Evolutionary conservation across 2,113 vertebrate genomes (phyloP).

Genomic region (Myiopsitta monachus): DNA sequence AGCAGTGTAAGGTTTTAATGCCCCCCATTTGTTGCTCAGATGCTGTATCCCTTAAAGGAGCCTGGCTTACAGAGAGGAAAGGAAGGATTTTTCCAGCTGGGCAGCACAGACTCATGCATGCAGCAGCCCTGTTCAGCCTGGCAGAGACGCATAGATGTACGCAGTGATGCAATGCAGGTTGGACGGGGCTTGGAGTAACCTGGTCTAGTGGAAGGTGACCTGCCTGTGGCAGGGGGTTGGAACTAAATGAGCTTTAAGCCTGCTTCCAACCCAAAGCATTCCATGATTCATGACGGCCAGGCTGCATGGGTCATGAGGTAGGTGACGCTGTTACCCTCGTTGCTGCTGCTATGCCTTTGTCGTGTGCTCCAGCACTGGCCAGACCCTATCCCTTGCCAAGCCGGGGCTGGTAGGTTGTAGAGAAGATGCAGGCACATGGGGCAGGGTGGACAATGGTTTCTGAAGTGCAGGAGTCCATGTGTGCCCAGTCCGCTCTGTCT

Average conservation of each 20-base stretch:
- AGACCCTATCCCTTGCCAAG: accelerated
- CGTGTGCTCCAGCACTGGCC: accelerated
- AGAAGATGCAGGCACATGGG: accelerated
- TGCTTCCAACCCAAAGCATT: neutral
- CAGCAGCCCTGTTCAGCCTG: neutral
- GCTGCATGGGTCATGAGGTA: accelerated
- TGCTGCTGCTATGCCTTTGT: accelerated
- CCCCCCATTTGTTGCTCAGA: neutral
- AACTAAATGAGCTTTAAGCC: neutral
- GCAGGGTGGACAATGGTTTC: too few species aligned
- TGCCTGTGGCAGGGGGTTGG: neutral
- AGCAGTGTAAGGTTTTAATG: neutral
- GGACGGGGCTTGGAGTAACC: neutral
- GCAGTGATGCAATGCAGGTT: accelerated
- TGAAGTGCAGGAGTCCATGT: accelerated
- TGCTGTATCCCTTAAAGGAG: neutral
- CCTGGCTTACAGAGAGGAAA: too few species aligned
- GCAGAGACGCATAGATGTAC: accelerated
- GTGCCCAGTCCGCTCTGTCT: accelerated
- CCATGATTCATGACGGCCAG: neutral
- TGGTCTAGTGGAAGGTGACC: too few species aligned
- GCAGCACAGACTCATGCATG: accelerated
- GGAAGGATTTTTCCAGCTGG: neutral
- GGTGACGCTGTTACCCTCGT: neutral
- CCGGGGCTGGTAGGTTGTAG: accelerated